Percentiles rank a stretch among this genome's conserved stretches.
These are phyloP conservation scores for Poeciliopsis infans DNA, from an alignment of 2,797 vertebrate species.

Conservation along the genomic window DNA sequence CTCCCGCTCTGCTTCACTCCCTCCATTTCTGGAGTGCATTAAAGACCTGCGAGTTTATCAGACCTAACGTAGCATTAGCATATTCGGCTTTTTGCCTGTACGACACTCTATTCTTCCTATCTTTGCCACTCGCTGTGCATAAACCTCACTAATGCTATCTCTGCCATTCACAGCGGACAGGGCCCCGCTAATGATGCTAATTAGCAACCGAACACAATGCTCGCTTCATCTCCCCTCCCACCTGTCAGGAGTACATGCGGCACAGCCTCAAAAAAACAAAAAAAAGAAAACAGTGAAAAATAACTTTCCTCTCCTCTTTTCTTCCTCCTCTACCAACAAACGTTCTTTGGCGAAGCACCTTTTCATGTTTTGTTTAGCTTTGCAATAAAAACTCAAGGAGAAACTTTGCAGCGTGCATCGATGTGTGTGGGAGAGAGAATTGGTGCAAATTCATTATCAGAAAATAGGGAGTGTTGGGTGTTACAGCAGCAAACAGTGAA, in stretches of 20 bases:
- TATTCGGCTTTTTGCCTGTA: slow-evolving; percentile 53
- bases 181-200: slow-evolving; percentile 81
- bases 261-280: slow-evolving; percentile 69
- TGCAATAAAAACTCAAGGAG: slow-evolving; percentile 70
- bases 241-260: slow-evolving; percentile 73
- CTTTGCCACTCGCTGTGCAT: slow-evolving; percentile 68
- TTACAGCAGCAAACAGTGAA: slow-evolving; percentile 41
- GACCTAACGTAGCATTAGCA: slow-evolving; percentile 65
- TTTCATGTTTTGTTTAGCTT: slow-evolving; percentile 80
- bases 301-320: slow-evolving; percentile 66
- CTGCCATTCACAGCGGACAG: slow-evolving; percentile 67
- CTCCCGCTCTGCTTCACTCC: neutral
- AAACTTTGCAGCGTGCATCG: slow-evolving; percentile 68
- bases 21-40: slow-evolving; percentile 60
- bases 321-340: slow-evolving; percentile 39
- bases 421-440: slow-evolving; percentile 14
- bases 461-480: slow-evolving; percentile 19
- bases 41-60: slow-evolving; percentile 73
- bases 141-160: slow-evolving; percentile 71
- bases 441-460: slow-evolving; percentile 45
- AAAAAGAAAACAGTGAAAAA: slow-evolving; percentile 54
- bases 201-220: slow-evolving; percentile 78
- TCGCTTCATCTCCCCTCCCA: slow-evolving; percentile 77
- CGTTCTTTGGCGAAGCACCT: slow-evolving; percentile 48
- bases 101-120: slow-evolving; percentile 57